Conservation (phyloP, 2,888 invertebrate species). For the Microctonus hyperodae region DNA sequence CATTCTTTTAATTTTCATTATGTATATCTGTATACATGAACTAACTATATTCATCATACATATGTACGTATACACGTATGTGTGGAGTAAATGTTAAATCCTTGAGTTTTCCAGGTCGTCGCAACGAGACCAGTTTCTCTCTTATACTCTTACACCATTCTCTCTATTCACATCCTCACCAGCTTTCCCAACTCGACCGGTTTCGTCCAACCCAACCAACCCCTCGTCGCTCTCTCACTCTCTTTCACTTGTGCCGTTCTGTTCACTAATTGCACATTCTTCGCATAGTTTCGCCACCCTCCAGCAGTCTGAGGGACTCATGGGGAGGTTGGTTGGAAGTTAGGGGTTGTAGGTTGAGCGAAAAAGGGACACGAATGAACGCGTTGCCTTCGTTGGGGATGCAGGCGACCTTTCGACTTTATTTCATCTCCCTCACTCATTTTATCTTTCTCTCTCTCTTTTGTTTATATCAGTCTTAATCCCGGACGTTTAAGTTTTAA, state of each 20-base stretch:
- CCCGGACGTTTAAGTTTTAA: background rate
- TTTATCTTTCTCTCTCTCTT: slow-evolving; percentile 39
- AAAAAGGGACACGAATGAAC: slow-evolving; percentile 37
- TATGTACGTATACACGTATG: slow-evolving; percentile 10
- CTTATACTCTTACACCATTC: background rate
- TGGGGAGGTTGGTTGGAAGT: slow-evolving; percentile 3
- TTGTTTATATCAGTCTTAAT: slow-evolving; percentile 32
- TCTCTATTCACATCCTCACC: background rate
- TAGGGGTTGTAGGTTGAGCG: too few species aligned
- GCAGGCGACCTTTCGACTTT: slow-evolving; percentile 21
- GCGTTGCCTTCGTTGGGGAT: slow-evolving; percentile 29
- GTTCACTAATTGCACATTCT: slow-evolving; percentile 97
- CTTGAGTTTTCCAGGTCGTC: slow-evolving; percentile 35
- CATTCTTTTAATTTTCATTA: slow-evolving; percentile 60
- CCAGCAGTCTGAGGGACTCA: slow-evolving; percentile 36
- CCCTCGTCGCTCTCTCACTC: slow-evolving; percentile 17
- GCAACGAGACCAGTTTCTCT: slow-evolving; percentile 7
- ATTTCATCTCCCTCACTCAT: slow-evolving; percentile 36
- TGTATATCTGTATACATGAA: too few species aligned
- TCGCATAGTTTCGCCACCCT: slow-evolving; percentile 88
- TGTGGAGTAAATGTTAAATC: slow-evolving; percentile 18
- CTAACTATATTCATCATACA: slow-evolving; percentile 11
- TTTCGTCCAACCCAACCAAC: slow-evolving; percentile 8
- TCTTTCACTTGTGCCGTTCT: slow-evolving; percentile 66
- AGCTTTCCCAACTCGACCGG: slow-evolving; percentile 26